Conservation (phyloP, 2,888 invertebrate species). For the Heliconius cydno region DNA sequence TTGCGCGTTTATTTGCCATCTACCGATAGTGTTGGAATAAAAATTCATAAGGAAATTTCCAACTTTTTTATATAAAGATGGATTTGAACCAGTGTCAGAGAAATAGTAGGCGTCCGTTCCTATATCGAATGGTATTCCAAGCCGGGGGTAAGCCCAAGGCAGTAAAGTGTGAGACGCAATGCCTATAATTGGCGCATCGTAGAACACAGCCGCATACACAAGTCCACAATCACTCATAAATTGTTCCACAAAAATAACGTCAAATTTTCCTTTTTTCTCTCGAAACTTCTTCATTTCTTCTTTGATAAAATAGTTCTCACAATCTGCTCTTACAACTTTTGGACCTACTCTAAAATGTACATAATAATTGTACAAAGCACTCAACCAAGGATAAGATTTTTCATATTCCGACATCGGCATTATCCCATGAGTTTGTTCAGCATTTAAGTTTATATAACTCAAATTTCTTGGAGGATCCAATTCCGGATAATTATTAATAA, state of each 20-base stretch:
- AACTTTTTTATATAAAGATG: conserved; percentile 58
- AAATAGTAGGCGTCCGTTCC: conserved; percentile 77
- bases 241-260: conserved; percentile 76
- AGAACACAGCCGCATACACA: conserved; percentile 64
- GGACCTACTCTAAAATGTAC: conserved; percentile 51
- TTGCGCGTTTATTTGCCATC: conserved; percentile 59
- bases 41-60: conserved; percentile 57
- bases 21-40: conserved; percentile 53
- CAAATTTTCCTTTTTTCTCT: conserved; percentile 60
- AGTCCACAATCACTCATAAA: conserved; percentile 76
- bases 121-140: conserved; percentile 78
- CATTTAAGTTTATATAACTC: conserved; percentile 77
- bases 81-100: conserved; percentile 61
- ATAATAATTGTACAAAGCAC: conserved; percentile 52
- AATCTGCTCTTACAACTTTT: conserved; percentile 52
- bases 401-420: conserved; percentile 54
- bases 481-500: conserved; percentile 84
- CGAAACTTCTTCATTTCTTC: conserved; percentile 57
- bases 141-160: conserved; percentile 73
- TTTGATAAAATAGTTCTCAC: conserved; percentile 62
- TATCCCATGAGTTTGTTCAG: conserved; percentile 42
- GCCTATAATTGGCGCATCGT: conserved; percentile 78
- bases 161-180: conserved; percentile 78
- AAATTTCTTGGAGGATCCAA: conserved; percentile 74
- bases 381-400: conserved; percentile 45